A percentile compares a stretch with the other conserved stretches of the same genome.
Conservation (phyloP, 1,140 invertebrate genomes). For the Tribolium madens region DNA sequence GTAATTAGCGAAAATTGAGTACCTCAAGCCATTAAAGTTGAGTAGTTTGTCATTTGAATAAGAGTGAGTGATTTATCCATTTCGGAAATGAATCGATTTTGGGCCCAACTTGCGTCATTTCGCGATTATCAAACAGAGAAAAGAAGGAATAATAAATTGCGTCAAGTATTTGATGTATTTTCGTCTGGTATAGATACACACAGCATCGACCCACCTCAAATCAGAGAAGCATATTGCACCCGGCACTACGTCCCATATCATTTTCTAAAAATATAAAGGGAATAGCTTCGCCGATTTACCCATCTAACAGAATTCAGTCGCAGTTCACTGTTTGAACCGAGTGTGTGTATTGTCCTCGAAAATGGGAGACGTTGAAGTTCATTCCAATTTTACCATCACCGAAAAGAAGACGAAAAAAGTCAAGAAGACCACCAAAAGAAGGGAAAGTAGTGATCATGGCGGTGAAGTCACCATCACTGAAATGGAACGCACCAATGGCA, state of each 20-base stretch:
- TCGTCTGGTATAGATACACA: constrained; percentile 43
- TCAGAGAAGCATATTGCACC: constrained; percentile 55
- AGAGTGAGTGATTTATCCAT: constrained; percentile 20
- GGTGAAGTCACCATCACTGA: constrained; percentile 86
- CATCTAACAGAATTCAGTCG: constrained; percentile 62
- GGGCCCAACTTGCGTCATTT: constrained; percentile 5
- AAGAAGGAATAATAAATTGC: constrained; percentile 53
- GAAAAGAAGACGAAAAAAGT: constrained; percentile 90
- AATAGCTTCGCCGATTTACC: constrained; percentile 61
- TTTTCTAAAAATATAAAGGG: constrained; percentile 65
- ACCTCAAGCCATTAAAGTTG: neutral
- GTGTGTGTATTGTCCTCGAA: constrained; percentile 58
- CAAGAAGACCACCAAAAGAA: constrained; percentile 86
- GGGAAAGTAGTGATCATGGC: constrained; percentile 76
- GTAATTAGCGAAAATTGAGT: neutral
- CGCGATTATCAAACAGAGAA: neutral
- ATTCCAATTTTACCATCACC: constrained; percentile 84
- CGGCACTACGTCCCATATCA: constrained; percentile 66
- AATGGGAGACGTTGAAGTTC: constrained; percentile 89
- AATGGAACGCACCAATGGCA: constrained; percentile 77
- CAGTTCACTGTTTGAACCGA: constrained; percentile 52
- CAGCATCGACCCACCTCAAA: constrained; percentile 37
- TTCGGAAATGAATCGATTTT: constrained; percentile 17
- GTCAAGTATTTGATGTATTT: constrained; percentile 56
- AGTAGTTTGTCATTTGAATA: constrained; percentile 1